These are phyloP conservation scores for Fragum sueziense DNA, from an alignment of 2,888 invertebrate species.

Conservation along the genomic window DNA sequence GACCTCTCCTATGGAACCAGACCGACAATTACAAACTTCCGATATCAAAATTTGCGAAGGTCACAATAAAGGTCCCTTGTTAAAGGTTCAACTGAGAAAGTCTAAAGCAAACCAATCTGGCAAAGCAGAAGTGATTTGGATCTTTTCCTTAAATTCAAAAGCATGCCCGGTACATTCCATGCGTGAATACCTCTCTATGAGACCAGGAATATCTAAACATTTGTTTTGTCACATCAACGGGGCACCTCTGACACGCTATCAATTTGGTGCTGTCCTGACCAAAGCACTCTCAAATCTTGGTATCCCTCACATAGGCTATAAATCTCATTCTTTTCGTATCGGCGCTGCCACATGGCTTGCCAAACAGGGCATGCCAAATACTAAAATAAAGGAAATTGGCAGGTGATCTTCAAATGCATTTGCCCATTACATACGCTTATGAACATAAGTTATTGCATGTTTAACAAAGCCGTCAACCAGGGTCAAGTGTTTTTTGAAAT, in stretches of 20 bases:
- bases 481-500: too few relatives aligned
- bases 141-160: neutral
- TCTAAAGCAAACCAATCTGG: constrained; percentile 27
- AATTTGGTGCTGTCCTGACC: constrained; percentile 15
- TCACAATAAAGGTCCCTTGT: neutral
- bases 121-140: neutral
- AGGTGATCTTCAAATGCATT: constrained; percentile 2
- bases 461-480: too few relatives aligned
- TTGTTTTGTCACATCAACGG: constrained; percentile 18
- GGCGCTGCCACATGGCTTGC: constrained; percentile 15
- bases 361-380: neutral
- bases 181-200: neutral
- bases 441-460: too few relatives aligned
- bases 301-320: neutral
- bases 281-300: neutral
- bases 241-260: neutral
- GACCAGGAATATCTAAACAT: neutral
- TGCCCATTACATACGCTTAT: neutral
- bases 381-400: constrained; percentile 1
- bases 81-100: neutral
- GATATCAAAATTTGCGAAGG: neutral
- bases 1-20: neutral
- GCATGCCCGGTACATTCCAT: constrained; percentile 15
- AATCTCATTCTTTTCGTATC: constrained; percentile 15
- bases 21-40: neutral